Base-by-base conservation (phyloP, 1,140 invertebrate genomes). In the Oreohelix idahoensis region DNA sequence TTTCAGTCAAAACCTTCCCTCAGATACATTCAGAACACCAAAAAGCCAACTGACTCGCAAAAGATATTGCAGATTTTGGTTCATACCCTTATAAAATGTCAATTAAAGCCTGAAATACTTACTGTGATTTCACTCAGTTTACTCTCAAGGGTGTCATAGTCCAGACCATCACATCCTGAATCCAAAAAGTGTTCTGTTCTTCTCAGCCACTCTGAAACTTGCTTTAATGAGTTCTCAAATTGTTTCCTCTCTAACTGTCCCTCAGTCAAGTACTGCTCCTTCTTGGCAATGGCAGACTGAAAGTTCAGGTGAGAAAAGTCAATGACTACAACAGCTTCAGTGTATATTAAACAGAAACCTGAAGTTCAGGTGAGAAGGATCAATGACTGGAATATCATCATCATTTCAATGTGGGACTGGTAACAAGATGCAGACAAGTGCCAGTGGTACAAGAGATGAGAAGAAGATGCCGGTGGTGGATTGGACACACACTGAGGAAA, bases 91-190 rank as follows among this genome's bases (percentile, higher is more conserved):
- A 71, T n/a, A 71, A 71, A 36, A 23, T 15, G 32, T 8, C 11
- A 69, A 69, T 11, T 29, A 81, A 23, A 26, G 23, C n/a, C 29
- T 76, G 1, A 26, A 17, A 36, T 79, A 82, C 85, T 88, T 89
- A 95, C 94, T 90, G 96, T 96, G 88, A 97, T 96, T 87, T 98
- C 96, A 90, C 97, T 95, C 20, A 98, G 93, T 88, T 97, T 96
- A 15, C 94, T 93, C 36, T 95, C 93, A 10, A 97, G 95, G 86
- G 96, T 97, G 87, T 96, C 96, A 90, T 97, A 97, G 90, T 98
- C 96, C 32, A 90, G 71, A 58, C 96, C 97, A 85, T 96, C 95
- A 88, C 96, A 96, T 83, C 95, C 95, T 86, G 95, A 95, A 84
- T 96, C 94, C 13, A 98, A 90, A 36, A 96, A 94, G 75, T 95